Conservation (phyloP, 2,113 vertebrate species). For the Tachysurus fulvidraco region DNA sequence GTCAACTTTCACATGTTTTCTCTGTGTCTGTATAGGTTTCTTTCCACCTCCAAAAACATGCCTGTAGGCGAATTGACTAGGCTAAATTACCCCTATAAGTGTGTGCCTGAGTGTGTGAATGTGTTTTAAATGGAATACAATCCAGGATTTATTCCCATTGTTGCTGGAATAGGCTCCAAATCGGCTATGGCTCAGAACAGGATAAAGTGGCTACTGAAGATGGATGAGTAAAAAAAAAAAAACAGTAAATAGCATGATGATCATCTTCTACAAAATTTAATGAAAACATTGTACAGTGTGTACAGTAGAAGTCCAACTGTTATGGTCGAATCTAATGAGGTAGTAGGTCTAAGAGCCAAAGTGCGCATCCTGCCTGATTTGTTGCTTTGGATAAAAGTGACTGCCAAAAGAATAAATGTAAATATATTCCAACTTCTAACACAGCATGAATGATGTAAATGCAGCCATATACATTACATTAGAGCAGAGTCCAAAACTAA, state of each 20-base stretch:
- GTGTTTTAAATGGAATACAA: background rate
- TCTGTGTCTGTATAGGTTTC: background rate
- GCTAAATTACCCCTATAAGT: background rate
- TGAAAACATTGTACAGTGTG: background rate
- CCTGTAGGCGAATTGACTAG: background rate
- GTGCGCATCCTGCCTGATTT: background rate
- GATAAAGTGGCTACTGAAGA: background rate
- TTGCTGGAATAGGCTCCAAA: background rate
- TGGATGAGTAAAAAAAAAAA: background rate
- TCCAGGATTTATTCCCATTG: background rate
- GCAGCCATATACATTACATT: background rate
- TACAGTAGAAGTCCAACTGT: background rate
- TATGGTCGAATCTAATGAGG: background rate
- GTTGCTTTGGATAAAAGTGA: background rate
- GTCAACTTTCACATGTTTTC: background rate
- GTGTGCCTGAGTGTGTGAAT: background rate
- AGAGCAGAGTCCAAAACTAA: background rate
- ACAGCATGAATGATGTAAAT: background rate
- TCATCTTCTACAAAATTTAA: background rate
- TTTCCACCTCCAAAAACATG: background rate
- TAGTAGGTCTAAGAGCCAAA: background rate
- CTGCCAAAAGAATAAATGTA: background rate
- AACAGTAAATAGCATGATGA: background rate
- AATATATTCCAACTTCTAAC: background rate
- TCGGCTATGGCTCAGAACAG: background rate